Evolutionary conservation across 2,797 vertebrate genomes (phyloP).

Genomic region (Acanthurus lineatus): DNA sequence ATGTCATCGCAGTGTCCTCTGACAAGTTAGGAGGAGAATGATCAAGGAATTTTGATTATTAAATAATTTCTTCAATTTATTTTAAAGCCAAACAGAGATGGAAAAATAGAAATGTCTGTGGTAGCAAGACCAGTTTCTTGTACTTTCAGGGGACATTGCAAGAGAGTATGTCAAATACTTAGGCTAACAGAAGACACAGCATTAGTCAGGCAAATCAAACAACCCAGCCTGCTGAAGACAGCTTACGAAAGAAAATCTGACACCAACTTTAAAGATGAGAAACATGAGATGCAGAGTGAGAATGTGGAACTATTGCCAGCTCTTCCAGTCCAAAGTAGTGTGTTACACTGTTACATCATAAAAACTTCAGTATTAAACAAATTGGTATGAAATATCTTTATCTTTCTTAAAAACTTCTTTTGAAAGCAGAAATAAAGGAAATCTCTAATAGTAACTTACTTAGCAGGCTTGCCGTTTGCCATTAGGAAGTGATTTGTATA

Average conservation of each 20-base stretch:
- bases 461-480: neutral
- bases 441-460: neutral
- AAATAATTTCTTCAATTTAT: neutral
- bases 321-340: neutral
- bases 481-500: neutral
- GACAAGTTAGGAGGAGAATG: neutral
- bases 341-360: neutral
- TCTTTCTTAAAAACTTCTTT: neutral
- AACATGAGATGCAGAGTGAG: neutral
- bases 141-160: neutral
- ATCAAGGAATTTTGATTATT: neutral
- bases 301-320: neutral
- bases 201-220: neutral
- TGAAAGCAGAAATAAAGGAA: neutral
- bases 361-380: neutral
- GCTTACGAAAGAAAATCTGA: constrained; percentile 11
- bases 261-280: neutral
- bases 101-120: neutral
- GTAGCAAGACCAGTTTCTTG: neutral
- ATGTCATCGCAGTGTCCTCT: neutral
- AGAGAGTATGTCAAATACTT: neutral
- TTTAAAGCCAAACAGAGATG: neutral
- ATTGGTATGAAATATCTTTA: neutral
- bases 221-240: constrained; percentile 24
- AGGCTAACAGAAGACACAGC: neutral